These are phyloP conservation scores for Sphyrna mokarran DNA, from an alignment of 2,113 vertebrate species.

Conservation along the genomic window DNA sequence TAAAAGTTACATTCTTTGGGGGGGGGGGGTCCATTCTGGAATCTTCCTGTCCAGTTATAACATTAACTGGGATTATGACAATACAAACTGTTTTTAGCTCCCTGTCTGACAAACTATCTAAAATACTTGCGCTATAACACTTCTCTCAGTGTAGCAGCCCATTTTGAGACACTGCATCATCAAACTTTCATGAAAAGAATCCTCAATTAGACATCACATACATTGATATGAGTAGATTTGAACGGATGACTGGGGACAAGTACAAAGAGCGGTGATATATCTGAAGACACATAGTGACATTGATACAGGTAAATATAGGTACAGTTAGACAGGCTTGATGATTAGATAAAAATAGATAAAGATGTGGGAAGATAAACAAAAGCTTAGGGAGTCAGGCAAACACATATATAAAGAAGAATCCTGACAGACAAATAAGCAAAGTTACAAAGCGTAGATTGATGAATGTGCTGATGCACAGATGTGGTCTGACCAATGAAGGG, in stretches of 20 bases:
- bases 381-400: not conserved
- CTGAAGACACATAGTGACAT: not conserved
- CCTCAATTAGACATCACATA: not conserved
- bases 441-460: not conserved
- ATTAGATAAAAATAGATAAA: constrained; percentile 1
- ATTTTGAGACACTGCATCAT: not conserved
- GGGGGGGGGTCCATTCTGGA: too few species aligned
- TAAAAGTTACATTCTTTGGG: too few species aligned
- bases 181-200: not conserved
- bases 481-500: not conserved
- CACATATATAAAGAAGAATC: not conserved
- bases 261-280: not conserved
- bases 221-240: not conserved
- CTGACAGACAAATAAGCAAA: not conserved
- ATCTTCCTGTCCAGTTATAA: too few species aligned
- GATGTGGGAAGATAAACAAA: not conserved
- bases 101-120: not conserved
- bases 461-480: not conserved
- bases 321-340: not conserved
- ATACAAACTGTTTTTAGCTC: not conserved
- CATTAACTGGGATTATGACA: too few species aligned
- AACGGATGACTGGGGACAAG: not conserved
- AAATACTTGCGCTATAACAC: not conserved
- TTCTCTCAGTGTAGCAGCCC: not conserved
- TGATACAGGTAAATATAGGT: not conserved